Evolutionary conservation across 1,140 invertebrate genomes (phyloP).

Genomic region (Temnothorax curvispinosus): DNA sequence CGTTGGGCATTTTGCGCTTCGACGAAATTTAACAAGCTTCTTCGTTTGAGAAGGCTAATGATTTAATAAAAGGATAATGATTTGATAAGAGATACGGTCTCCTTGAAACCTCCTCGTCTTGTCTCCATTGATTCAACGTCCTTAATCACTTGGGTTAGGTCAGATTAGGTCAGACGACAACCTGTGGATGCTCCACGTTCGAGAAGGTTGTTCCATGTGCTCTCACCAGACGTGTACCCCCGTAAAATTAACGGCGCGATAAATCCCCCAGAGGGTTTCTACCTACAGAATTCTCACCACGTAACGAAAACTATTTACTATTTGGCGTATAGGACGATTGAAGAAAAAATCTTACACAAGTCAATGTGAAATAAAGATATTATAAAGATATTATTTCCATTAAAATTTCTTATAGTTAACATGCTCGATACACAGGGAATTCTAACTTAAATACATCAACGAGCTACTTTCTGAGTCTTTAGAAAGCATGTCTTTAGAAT

Average conservation of each 20-base stretch:
- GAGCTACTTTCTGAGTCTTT: not conserved
- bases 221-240: conserved; percentile 29
- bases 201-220: conserved; percentile 54
- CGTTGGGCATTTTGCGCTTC: not conserved
- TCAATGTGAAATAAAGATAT: not conserved
- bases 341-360: not conserved
- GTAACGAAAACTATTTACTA: conserved; percentile 35
- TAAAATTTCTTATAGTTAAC: not conserved
- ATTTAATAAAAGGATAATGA: conserved; percentile 27
- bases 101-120: not conserved
- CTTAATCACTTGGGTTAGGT: conserved; percentile 61
- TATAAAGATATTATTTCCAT: not conserved
- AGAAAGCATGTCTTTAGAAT: not conserved
- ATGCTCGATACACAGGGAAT: not conserved
- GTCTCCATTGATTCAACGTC: conserved; percentile 37
- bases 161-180: conserved; percentile 59
- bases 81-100: conserved; percentile 16
- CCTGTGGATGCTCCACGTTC: conserved; percentile 62
- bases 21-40: not conserved
- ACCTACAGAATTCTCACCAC: conserved; percentile 48
- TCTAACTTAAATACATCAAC: not conserved
- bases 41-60: not conserved
- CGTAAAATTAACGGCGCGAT: conserved; percentile 56
- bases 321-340: not conserved
- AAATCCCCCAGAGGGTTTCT: conserved; percentile 37